phyloP scores from a whole-genome alignment of 2,888 invertebrate genomes.

The Phlogophora meticulosa region DNA sequence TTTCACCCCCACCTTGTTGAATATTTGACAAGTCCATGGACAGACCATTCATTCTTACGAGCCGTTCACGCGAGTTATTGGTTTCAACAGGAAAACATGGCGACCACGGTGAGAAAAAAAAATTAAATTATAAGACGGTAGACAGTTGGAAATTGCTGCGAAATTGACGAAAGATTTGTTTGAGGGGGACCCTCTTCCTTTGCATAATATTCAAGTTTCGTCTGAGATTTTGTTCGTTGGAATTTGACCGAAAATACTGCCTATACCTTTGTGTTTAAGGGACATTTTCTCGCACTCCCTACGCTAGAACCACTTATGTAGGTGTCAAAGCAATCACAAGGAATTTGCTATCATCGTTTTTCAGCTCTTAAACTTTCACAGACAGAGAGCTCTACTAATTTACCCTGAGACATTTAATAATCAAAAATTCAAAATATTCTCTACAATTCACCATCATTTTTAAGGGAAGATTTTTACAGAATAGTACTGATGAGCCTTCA shows the following conservation, averaged over 20 bases:
- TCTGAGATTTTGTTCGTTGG: conserved; percentile 40
- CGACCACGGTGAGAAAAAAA: conserved; percentile 59
- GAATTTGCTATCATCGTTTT: conserved; percentile 43
- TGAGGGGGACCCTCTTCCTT: conserved; percentile 43
- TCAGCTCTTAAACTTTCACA: conserved; percentile 33
- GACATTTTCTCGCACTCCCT: conserved; percentile 19
- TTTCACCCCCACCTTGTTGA: conserved; percentile 46
- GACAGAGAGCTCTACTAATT: conserved; percentile 13
- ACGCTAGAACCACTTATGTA: conserved; percentile 24
- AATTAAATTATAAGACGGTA: conserved; percentile 67
- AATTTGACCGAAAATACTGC: conserved; percentile 34
- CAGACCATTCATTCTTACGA: conserved; percentile 65
- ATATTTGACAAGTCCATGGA: conserved; percentile 71
- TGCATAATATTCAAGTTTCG: conserved; percentile 66
- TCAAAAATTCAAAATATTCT: conserved; percentile 4
- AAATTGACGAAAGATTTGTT: conserved; percentile 62
- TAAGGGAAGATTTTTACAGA: no score
- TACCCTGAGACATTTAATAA: conserved; percentile 2
- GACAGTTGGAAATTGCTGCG: conserved; percentile 62
- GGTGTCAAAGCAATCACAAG: conserved; percentile 43
- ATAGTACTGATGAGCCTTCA: no score
- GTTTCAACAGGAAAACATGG: conserved; percentile 68
- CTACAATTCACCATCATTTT: no score
- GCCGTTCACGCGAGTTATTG: conserved; percentile 72
- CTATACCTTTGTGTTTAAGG: conserved; percentile 28